Percentiles rank a stretch among this genome's conserved stretches.
Conservation (phyloP, 1,140 invertebrate species). For the Caenorhabditis tropicalis region DNA sequence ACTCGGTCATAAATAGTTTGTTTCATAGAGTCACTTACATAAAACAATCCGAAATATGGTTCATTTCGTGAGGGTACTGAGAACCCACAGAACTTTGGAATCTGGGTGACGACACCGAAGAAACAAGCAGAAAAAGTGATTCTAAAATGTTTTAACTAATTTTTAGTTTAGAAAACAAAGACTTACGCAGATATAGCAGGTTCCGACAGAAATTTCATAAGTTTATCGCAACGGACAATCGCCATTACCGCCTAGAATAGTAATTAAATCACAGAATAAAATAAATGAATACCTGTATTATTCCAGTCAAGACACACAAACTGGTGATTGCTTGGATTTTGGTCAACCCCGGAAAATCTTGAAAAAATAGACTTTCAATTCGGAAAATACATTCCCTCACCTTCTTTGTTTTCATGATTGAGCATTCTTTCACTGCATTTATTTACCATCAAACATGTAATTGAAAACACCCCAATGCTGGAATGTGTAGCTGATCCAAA, state of each 20-base stretch:
- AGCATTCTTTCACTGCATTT: not conserved
- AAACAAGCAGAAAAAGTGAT: constrained; percentile 45
- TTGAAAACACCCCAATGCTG: constrained; percentile 74
- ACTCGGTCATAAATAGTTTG: not conserved
- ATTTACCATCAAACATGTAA: constrained; percentile 72
- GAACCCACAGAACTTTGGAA: constrained; percentile 14
- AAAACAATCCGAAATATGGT: not conserved
- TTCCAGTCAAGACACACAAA: constrained; percentile 31
- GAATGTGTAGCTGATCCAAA: constrained; percentile 74
- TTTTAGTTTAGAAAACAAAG: not conserved
- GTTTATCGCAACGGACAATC: constrained; percentile 43
- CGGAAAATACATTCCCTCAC: too few relatives aligned
- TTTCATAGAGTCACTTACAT: constrained; percentile 43
- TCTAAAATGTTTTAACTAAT: not conserved
- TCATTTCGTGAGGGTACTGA: constrained; percentile 12
- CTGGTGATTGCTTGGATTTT: not conserved
- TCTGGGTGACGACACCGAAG: constrained; percentile 36
- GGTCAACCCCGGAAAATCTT: not conserved
- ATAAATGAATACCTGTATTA: not conserved
- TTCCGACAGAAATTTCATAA: constrained; percentile 54
- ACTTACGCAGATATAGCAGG: constrained; percentile 47
- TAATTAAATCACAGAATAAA: not conserved
- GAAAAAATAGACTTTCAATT: not conserved
- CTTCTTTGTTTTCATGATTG: not conserved
- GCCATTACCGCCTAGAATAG: constrained; percentile 54